These are phyloP conservation scores for Pectinophora gossypiella DNA, from an alignment of 1,140 invertebrate species.

Conservation along the genomic window DNA sequence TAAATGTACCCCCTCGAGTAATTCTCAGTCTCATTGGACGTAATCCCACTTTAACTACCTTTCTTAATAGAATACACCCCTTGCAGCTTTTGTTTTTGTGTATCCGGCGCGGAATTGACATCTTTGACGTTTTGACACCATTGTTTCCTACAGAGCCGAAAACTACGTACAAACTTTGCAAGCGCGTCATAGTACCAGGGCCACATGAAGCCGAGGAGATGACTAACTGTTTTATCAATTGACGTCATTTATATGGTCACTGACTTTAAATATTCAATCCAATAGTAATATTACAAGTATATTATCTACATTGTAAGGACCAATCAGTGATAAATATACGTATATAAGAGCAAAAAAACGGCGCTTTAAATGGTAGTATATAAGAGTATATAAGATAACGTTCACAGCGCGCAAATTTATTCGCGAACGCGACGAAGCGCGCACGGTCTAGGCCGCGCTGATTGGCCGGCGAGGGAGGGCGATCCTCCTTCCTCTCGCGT, in stretches of 20 bases:
- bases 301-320: not conserved
- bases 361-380: not conserved
- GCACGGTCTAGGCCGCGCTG: constrained; percentile 37
- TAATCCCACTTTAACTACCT: constrained; percentile 43
- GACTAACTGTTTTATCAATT: not conserved
- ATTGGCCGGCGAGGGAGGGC: constrained; percentile 61
- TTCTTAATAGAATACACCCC: constrained; percentile 42
- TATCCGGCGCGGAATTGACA: constrained; percentile 38
- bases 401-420: constrained; percentile 51
- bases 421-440: constrained; percentile 45
- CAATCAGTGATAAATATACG: constrained; percentile 4
- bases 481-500: constrained; percentile 69
- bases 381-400: constrained; percentile 15
- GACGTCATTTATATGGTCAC: constrained; percentile 1
- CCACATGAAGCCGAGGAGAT: constrained; percentile 37
- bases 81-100: constrained; percentile 46
- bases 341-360: not conserved
- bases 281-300: not conserved
- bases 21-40: constrained; percentile 44
- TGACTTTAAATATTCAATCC: too few species aligned
- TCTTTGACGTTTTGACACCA: constrained; percentile 40
- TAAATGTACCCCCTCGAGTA: constrained; percentile 25
- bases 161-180: constrained; percentile 36
- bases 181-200: constrained; percentile 37
- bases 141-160: constrained; percentile 22